Evolutionary conservation across 2,888 invertebrate species (phyloP).

Genomic region (Dasysyrphus albostriatus): DNA sequence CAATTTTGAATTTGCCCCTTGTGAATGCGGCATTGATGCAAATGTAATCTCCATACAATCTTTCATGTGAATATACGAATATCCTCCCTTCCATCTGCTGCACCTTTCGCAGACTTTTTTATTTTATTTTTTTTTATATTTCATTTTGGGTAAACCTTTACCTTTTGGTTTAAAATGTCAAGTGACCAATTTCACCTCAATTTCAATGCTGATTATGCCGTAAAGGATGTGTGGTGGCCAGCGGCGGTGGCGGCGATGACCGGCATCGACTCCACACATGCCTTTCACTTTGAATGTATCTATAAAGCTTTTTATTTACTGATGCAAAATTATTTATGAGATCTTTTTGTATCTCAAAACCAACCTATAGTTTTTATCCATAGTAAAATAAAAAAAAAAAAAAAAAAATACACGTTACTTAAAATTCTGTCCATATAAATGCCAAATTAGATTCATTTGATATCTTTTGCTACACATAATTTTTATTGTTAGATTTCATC

Average conservation of each 20-base stretch:
- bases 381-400: slow-evolving; percentile 11
- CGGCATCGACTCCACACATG: background rate
- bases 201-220: slow-evolving; percentile 40
- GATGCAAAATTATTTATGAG: slow-evolving; percentile 69
- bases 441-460: slow-evolving; percentile 52
- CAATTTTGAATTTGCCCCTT: slow-evolving; percentile 71
- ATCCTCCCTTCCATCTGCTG: slow-evolving; percentile 2
- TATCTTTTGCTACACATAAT: slow-evolving; percentile 33
- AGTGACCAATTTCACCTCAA: slow-evolving; percentile 53
- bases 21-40: slow-evolving; percentile 52
- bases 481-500: slow-evolving; percentile 51
- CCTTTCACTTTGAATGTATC: slow-evolving; percentile 68
- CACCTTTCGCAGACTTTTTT: background rate
- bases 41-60: slow-evolving; percentile 58
- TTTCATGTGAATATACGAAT: background rate
- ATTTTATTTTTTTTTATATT: background rate
- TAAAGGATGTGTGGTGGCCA: slow-evolving; percentile 59
- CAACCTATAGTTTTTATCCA: background rate
- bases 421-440: slow-evolving; percentile 69
- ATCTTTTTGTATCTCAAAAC: background rate
- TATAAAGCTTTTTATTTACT: slow-evolving; percentile 47
- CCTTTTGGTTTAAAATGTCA: slow-evolving; percentile 40
- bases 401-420: slow-evolving; percentile 22
- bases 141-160: slow-evolving; percentile 26
- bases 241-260: no score